phyloP scores from a whole-genome alignment of 2,888 invertebrate genomes.

The Oligia latruncula region DNA sequence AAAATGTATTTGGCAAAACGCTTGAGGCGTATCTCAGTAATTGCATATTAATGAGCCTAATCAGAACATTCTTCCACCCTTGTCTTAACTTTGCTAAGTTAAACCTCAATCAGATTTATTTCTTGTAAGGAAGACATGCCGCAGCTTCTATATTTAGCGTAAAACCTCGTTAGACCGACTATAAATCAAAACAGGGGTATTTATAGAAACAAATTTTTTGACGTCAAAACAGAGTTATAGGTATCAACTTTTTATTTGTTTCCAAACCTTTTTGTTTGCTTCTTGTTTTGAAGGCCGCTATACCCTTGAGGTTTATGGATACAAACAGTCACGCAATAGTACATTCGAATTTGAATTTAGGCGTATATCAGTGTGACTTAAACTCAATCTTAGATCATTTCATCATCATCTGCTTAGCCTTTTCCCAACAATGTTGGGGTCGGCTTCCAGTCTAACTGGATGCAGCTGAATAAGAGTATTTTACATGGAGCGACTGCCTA shows the following conservation, averaged over 20 bases:
- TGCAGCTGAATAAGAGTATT: too few relatives aligned
- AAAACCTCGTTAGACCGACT: neutral
- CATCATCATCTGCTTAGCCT: too few relatives aligned
- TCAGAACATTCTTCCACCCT: neutral
- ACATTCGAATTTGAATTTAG: conserved; percentile 4
- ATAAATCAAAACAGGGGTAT: conserved; percentile 31
- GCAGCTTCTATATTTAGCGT: neutral
- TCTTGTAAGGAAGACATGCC: neutral
- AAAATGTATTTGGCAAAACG: conserved; percentile 4
- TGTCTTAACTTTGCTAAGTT: conserved; percentile 19
- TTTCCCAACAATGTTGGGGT: too few relatives aligned
- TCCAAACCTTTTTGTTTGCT: conserved; percentile 39
- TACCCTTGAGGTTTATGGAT: conserved; percentile 20
- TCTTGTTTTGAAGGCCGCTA: conserved; percentile 24
- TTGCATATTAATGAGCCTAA: conserved; percentile 15
- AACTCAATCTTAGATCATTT: neutral
- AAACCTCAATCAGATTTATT: conserved; percentile 27
- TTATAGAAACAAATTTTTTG: conserved; percentile 14
- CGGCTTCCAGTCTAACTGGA: too few relatives aligned
- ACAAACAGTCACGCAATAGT: conserved; percentile 10
- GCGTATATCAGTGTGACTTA: neutral
- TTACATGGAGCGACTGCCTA: too few relatives aligned
- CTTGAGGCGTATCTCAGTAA: neutral
- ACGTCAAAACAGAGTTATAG: conserved; percentile 5
- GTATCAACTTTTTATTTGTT: conserved; percentile 37